Evolutionary conservation across 2,888 invertebrate species (phyloP).

Genomic region (Epinotia nisella): DNA sequence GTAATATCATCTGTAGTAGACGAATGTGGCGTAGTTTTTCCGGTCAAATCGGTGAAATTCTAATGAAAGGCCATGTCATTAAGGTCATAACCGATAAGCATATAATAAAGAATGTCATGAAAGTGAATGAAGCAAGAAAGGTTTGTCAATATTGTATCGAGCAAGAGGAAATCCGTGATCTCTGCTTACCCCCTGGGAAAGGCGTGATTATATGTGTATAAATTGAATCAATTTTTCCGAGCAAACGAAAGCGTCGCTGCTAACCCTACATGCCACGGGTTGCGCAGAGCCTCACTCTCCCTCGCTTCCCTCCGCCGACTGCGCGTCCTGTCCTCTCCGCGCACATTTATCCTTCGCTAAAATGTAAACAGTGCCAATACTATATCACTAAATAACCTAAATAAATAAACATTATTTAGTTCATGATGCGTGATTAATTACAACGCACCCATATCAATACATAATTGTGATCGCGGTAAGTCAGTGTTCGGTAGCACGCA

Average conservation of each 20-base stretch:
- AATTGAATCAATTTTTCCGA: too few relatives aligned
- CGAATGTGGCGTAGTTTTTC: too few relatives aligned
- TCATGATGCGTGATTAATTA: conserved; percentile 45
- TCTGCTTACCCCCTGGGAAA: too few relatives aligned
- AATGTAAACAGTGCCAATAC: conserved; percentile 56
- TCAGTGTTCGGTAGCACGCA: conserved; percentile 5
- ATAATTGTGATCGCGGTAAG: conserved; percentile 3
- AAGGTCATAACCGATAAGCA: too few relatives aligned
- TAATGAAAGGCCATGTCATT: too few relatives aligned
- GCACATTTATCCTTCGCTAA: conserved; percentile 47
- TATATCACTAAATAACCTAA: conserved; percentile 13
- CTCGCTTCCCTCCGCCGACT: conserved; percentile 64
- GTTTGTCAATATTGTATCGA: too few relatives aligned
- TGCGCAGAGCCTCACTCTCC: conserved; percentile 75
- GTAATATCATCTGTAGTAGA: too few relatives aligned
- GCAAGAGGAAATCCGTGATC: too few relatives aligned
- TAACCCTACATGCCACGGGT: conserved; percentile 68
- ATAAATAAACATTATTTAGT: not conserved
- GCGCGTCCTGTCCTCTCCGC: conserved; percentile 50
- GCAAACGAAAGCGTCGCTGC: conserved; percentile 44
- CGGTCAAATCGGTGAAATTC: too few relatives aligned
- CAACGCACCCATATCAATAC: conserved; percentile 1
- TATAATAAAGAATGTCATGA: too few relatives aligned
- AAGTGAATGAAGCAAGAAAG: too few relatives aligned
- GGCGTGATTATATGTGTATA: too few relatives aligned